These are phyloP conservation scores for Telenomus remus DNA, from an alignment of 1,140 invertebrate genomes.

Conservation along the genomic window DNA sequence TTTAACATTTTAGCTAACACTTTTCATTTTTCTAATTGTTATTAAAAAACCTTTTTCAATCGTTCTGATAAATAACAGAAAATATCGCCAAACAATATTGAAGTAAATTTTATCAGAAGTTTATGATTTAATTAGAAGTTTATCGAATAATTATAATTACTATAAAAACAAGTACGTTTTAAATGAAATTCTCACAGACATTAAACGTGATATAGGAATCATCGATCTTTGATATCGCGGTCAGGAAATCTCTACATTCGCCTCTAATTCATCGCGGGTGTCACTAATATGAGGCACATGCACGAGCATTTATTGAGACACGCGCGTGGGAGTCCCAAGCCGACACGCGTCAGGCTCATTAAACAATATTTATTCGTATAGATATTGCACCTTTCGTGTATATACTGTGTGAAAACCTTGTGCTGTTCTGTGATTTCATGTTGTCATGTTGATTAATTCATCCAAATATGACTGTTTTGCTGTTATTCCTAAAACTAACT, in stretches of 20 bases:
- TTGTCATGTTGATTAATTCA: slow-evolving; percentile 23
- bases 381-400: slow-evolving; percentile 50
- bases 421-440: slow-evolving; percentile 37
- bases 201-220: slow-evolving; percentile 14
- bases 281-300: slow-evolving; percentile 41
- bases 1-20: too few relatives aligned
- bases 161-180: too few relatives aligned
- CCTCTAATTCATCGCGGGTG: slow-evolving; percentile 30
- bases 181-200: slow-evolving; percentile 23
- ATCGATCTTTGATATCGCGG: slow-evolving; percentile 23
- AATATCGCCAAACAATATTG: too few relatives aligned
- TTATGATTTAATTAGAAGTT: too few relatives aligned
- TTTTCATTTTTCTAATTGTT: too few relatives aligned
- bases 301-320: slow-evolving; percentile 41
- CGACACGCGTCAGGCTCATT: slow-evolving; percentile 52
- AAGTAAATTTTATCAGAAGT: too few relatives aligned
- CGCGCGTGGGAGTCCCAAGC: slow-evolving; percentile 50
- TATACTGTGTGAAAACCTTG: slow-evolving; percentile 43
- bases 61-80: too few relatives aligned
- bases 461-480: too few relatives aligned
- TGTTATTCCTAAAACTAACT: too few relatives aligned
- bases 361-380: slow-evolving; percentile 51
- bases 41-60: too few relatives aligned
- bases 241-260: slow-evolving; percentile 18
- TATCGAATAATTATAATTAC: too few relatives aligned